A percentile compares a stretch with the other conserved stretches of the same genome.
Evolutionary conservation across 2,113 vertebrate genomes (phyloP).

Genomic region (Chloebia gouldiae): DNA sequence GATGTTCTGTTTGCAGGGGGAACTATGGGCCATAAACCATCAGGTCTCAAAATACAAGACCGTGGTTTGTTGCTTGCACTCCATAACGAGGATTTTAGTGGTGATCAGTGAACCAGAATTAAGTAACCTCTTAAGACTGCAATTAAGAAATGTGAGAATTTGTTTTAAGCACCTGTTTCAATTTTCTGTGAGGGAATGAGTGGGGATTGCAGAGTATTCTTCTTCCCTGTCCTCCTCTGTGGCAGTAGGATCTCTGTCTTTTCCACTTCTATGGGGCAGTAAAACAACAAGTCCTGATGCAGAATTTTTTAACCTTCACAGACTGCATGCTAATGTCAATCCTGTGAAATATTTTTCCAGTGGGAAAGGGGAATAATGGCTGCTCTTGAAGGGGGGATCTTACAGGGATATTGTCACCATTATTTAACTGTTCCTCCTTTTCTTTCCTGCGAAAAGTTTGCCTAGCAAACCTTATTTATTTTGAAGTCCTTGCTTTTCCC

Average conservation of each 20-base stretch:
- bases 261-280: not conserved
- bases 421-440: not conserved
- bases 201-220: not conserved
- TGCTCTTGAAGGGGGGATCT: not conserved
- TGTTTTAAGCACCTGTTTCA: not conserved
- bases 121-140: not conserved
- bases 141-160: not conserved
- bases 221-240: not conserved
- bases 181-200: not conserved
- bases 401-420: not conserved
- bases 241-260: not conserved
- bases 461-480: not conserved
- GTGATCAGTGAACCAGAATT: not conserved
- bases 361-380: not conserved
- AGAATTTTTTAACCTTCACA: not conserved
- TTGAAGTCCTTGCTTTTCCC: not conserved
- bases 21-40: not conserved
- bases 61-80: not conserved
- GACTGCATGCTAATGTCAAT: not conserved
- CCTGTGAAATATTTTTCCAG: not conserved
- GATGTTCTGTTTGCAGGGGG: not conserved
- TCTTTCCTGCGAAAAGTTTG: not conserved
- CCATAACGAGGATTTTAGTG: not conserved
- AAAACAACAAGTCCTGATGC: not conserved
- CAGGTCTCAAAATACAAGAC: not conserved